Conservation (phyloP, 2,797 vertebrate species). For the Octomys mimax region DNA sequence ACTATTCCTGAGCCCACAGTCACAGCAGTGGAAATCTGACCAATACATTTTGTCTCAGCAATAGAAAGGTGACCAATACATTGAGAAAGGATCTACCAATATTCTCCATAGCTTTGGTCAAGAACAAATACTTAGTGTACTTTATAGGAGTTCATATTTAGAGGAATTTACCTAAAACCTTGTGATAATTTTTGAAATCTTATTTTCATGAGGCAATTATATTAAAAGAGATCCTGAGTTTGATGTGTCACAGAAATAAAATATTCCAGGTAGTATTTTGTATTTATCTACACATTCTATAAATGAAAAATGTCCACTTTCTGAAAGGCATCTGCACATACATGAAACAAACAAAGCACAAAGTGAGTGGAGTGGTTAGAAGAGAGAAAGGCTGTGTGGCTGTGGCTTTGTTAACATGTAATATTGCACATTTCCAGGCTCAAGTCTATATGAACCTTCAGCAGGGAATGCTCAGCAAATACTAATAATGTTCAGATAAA, state of each 20-base stretch:
- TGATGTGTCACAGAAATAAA: background rate
- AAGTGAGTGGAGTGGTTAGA: background rate
- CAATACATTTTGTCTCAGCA: background rate
- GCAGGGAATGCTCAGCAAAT: background rate
- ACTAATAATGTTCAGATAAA: background rate
- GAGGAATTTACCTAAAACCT: constrained; percentile 21
- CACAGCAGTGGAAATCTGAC: background rate
- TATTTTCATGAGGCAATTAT: constrained; percentile 71
- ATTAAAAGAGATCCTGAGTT: background rate
- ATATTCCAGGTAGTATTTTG: background rate
- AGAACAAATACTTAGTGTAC: constrained; percentile 37
- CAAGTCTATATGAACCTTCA: background rate
- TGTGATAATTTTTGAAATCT: constrained; percentile 83
- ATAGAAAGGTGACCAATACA: background rate
- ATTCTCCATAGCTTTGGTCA: constrained; percentile 43
- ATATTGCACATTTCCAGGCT: background rate
- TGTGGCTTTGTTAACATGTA: background rate
- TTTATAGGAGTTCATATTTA: constrained; percentile 70
- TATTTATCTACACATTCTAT: background rate
- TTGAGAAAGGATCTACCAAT: constrained; percentile 62
- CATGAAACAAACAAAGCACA: background rate
- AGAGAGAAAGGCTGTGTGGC: background rate
- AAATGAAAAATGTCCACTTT: background rate
- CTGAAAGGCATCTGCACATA: background rate
- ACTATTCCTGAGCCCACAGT: background rate